Percentiles rank a stretch among this genome's conserved stretches.
Evolutionary conservation across 2,888 invertebrate genomes (phyloP).

Genomic region (Parascotia fuliginaria): DNA sequence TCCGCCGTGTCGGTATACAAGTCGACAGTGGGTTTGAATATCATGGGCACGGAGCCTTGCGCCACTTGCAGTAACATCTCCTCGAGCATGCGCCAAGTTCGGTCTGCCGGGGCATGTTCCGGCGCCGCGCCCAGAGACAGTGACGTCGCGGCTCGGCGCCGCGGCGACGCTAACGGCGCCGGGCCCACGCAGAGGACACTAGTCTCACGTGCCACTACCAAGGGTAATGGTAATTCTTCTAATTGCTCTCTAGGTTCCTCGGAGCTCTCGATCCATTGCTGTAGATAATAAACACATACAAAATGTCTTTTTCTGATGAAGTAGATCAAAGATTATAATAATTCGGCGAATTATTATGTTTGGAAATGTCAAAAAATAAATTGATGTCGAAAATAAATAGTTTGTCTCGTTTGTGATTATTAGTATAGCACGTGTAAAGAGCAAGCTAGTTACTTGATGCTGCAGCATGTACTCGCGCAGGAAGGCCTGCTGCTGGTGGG

Average conservation of each 20-base stretch:
- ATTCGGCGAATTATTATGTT: too few relatives aligned
- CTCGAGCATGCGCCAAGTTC: slow-evolving; percentile 90
- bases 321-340: too few relatives aligned
- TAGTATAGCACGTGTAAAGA: too few relatives aligned
- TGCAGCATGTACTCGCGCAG: slow-evolving; percentile 93
- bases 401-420: too few relatives aligned
- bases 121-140: slow-evolving; percentile 64
- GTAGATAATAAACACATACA: slow-evolving; percentile 7
- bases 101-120: slow-evolving; percentile 48
- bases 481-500: slow-evolving; percentile 90
- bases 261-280: slow-evolving; percentile 80
- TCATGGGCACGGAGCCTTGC: slow-evolving; percentile 88
- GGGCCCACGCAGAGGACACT: slow-evolving; percentile 89
- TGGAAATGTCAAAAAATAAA: too few relatives aligned
- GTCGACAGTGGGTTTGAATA: slow-evolving; percentile 92
- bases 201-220: slow-evolving; percentile 88
- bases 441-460: background rate
- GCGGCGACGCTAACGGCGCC: slow-evolving; percentile 83
- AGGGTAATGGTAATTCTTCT: slow-evolving; percentile 90
- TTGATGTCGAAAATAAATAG: too few relatives aligned
- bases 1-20: slow-evolving; percentile 89
- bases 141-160: slow-evolving; percentile 84
- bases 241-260: slow-evolving; percentile 71
- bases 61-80: slow-evolving; percentile 91
- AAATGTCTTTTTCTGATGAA: background rate